Evolutionary conservation across 2,888 invertebrate species (phyloP).

Genomic region (Apodemia mormo): DNA sequence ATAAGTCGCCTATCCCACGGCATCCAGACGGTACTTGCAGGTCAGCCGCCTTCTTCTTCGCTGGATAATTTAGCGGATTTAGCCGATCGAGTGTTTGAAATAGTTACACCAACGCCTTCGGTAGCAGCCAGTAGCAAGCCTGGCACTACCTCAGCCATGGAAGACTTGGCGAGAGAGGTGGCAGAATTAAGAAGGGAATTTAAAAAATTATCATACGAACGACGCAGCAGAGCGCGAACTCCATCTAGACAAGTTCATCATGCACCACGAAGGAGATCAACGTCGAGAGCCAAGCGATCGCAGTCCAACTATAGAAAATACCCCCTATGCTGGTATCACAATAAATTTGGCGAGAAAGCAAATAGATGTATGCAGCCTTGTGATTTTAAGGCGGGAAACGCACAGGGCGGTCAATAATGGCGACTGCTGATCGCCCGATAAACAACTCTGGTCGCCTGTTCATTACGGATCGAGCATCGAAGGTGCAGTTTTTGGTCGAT

Average conservation of each 20-base stretch:
- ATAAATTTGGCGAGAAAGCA: constrained; percentile 26
- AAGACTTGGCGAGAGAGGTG: no score
- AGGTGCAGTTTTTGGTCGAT: no score
- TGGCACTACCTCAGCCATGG: no score
- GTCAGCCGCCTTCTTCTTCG: no score
- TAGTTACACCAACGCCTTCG: no score
- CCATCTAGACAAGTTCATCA: background rate
- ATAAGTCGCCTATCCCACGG: no score
- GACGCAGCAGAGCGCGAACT: background rate
- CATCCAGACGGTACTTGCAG: no score
- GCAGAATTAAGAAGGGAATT: no score
- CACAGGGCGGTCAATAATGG: constrained; percentile 40
- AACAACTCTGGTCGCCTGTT: background rate
- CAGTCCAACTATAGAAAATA: constrained; percentile 28
- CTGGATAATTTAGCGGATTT: no score
- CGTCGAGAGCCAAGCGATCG: background rate
- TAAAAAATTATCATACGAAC: background rate
- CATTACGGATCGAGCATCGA: constrained; percentile 30
- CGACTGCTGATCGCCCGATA: constrained; percentile 38
- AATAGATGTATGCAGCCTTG: constrained; percentile 30
- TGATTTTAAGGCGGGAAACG: constrained; percentile 30
- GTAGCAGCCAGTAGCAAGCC: no score
- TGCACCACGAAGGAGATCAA: background rate
- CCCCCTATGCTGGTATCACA: constrained; percentile 38
- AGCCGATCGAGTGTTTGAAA: no score